phyloP scores from a whole-genome alignment of 2,888 invertebrate genomes.

The Aphelenchoides bicaudatus region DNA sequence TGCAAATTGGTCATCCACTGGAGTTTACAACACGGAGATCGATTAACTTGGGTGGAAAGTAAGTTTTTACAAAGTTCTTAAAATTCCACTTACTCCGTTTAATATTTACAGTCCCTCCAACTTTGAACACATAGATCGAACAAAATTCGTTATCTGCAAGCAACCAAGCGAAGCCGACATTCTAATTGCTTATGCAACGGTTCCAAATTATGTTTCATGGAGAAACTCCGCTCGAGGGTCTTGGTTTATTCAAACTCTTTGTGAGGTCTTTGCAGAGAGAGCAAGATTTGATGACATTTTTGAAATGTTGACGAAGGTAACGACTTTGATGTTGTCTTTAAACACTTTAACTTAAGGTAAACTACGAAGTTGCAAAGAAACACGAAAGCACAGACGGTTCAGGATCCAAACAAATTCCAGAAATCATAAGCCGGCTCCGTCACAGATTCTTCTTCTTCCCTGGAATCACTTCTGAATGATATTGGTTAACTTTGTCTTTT shows the following conservation, averaged over 20 bases:
- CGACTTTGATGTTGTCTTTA: conserved; percentile 16
- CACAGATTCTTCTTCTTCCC: conserved; percentile 59
- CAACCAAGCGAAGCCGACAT: conserved; percentile 57
- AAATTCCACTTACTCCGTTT: too few relatives aligned
- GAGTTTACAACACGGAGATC: too few relatives aligned
- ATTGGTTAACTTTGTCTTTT: too few relatives aligned
- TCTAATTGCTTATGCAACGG: conserved; percentile 58
- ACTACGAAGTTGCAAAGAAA: conserved; percentile 26
- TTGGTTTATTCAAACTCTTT: conserved; percentile 61
- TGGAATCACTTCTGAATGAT: conserved; percentile 30
- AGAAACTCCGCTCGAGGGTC: conserved; percentile 53
- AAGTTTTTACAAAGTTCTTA: too few relatives aligned
- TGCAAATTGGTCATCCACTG: too few relatives aligned
- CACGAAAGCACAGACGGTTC: conserved; percentile 18
- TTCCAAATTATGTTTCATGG: conserved; percentile 58
- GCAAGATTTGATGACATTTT: conserved; percentile 42
- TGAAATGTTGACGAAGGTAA: conserved; percentile 44
- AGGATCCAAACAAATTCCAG: conserved; percentile 44
- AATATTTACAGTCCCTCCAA: too few relatives aligned
- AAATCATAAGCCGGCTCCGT: conserved; percentile 40
- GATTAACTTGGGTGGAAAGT: too few relatives aligned
- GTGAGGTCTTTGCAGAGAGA: conserved; percentile 46
- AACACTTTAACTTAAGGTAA: conserved; percentile 27
- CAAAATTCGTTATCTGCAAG: too few relatives aligned
- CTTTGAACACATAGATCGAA: too few relatives aligned